phyloP scores from a whole-genome alignment of 92 coral and sea anemone genomes.

The Phenganax stokvisi region DNA sequence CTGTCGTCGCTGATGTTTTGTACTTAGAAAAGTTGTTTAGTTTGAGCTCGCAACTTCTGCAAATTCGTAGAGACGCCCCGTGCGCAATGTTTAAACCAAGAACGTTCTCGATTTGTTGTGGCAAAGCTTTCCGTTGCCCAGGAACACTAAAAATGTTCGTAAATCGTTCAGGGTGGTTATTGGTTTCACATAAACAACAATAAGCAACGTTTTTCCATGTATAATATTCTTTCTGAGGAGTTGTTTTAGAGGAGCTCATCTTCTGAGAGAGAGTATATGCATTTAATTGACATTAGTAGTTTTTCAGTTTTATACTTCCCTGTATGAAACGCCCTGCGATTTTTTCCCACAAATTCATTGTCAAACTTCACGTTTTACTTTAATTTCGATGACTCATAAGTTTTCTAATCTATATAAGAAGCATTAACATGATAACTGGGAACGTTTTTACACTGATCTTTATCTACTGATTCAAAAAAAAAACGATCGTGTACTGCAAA shows the following conservation, averaged over 20 bases:
- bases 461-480: background rate
- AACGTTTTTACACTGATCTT: background rate
- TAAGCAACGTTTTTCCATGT: conserved; percentile 28
- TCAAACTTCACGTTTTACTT: background rate
- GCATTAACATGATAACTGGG: background rate
- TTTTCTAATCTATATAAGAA: conserved; percentile 1
- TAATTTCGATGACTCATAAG: background rate
- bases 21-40: conserved; percentile 8
- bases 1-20: conserved; percentile 15
- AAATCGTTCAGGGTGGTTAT: conserved; percentile 25
- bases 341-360: background rate
- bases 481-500: background rate
- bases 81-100: conserved; percentile 13
- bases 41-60: conserved; percentile 19
- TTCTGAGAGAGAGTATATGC: background rate
- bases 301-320: background rate
- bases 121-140: conserved; percentile 33
- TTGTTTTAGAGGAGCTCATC: conserved; percentile 11
- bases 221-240: conserved; percentile 41
- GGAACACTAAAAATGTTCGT: conserved; percentile 33
- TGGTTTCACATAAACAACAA: conserved; percentile 43
- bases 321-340: background rate
- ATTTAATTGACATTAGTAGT: background rate
- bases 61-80: conserved; percentile 30
- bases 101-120: background rate